Base-by-base conservation (phyloP, 30 jellyfish, hydroid and myxozoan genomes). In the Clytia hemisphaerica region DNA sequence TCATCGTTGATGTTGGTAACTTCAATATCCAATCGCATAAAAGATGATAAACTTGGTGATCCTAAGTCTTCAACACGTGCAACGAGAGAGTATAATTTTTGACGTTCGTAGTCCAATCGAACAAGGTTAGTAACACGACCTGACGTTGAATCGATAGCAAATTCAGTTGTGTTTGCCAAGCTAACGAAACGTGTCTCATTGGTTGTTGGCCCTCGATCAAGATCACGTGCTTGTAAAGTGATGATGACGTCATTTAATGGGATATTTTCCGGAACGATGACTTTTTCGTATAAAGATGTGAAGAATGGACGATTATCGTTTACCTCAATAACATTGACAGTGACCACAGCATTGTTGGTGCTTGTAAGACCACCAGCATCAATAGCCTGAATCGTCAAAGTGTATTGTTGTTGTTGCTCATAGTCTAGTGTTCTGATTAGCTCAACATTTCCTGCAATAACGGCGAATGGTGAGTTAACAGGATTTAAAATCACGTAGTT, bases 31-130 rank as follows among this genome's bases (percentile, higher is more conserved):
- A 88, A 77, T 40, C 80, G 53, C 54, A 83, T 73, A 4, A 65
- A 44, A 40, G 78, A 37, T 45, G 50, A 29, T 32, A 90, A 55
- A 24, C 71, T 48, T 21, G 97, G 97, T 0, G 61, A 16, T 18
- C 97, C 97, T 26, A 61, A 32, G 60, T 88, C 97, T 14, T 27
- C 24, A 19, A 84, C 97, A 33, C 61, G 61, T 58, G 93, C 97
- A 47, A 79, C 94, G 22, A 88, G 82, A 0, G 94, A 49, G 61
- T 88, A 88, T 28, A 62, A 67, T 0, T 64, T 34, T 45, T 76
- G 24, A 14, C 71, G 36, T 75, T 80, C 94, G 58, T n/a, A 88
- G 79, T 76, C 86, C 45, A 77, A 36, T 3, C 70, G 28, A 12
- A 71, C 35, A 27, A 54, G 62, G 54, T 57, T 81, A 3, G 82